phyloP scores from a whole-genome alignment of 2,113 vertebrate genomes.

The Stictonetta naevosa region DNA sequence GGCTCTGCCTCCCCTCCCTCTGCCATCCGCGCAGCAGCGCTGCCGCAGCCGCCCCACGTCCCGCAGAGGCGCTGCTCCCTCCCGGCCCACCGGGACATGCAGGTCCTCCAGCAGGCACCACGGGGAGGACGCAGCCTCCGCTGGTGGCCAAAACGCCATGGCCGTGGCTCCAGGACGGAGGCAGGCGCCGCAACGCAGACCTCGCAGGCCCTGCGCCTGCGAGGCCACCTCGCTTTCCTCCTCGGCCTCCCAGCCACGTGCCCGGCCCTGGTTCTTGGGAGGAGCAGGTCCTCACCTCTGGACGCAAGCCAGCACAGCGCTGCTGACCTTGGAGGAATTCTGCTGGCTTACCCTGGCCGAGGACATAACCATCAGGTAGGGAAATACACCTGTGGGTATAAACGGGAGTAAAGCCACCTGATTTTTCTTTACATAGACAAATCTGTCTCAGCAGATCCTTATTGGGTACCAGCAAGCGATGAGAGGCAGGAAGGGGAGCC shows the following conservation, averaged over 20 bases:
- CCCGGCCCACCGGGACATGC: neutral
- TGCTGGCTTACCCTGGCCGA: slow-evolving; percentile 9
- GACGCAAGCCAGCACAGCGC: neutral
- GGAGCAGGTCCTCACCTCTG: neutral
- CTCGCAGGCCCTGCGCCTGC: neutral
- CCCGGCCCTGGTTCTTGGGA: neutral
- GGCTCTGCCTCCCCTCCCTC: neutral
- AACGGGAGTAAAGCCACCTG: slow-evolving; percentile 30
- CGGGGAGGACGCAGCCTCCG: neutral
- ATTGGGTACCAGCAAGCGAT: neutral
- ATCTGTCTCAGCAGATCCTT: slow-evolving; percentile 16
- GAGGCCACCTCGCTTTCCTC: neutral
- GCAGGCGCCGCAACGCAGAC: neutral
- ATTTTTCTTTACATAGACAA: slow-evolving; percentile 1
- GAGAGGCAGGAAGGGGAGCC: neutral
- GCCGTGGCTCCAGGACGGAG: no score
- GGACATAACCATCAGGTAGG: slow-evolving; percentile 26
- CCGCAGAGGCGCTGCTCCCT: neutral
- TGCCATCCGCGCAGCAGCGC: neutral
- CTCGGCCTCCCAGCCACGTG: neutral
- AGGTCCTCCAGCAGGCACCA: neutral
- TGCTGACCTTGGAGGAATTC: slow-evolving; percentile 38
- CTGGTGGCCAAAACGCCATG: neutral
- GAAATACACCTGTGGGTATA: slow-evolving; percentile 32
- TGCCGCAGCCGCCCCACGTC: neutral